Evolutionary conservation across 2,797 vertebrate genomes (phyloP).

Genomic region (Siniperca obscura): DNA sequence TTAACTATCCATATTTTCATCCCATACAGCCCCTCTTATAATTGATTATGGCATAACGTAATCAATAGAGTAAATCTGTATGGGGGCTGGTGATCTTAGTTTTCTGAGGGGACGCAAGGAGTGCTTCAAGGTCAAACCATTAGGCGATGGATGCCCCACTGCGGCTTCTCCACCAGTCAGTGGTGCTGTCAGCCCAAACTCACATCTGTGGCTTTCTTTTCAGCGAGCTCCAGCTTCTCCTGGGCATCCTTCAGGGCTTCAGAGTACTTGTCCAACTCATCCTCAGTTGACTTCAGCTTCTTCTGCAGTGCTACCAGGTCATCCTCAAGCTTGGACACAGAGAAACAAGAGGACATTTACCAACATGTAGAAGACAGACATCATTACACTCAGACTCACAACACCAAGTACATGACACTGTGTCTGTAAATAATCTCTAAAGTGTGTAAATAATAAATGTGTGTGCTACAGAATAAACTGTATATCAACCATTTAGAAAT

Average conservation of each 20-base stretch:
- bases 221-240: constrained; percentile 98
- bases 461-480: neutral
- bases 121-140: constrained; percentile 45
- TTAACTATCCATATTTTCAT: constrained; percentile 79
- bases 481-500: neutral
- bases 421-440: neutral
- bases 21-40: constrained; percentile 2
- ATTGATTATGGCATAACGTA: constrained; percentile 19
- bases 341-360: constrained; percentile 40
- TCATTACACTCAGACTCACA: neutral
- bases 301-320: constrained; percentile 97
- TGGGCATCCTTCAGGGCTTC: constrained; percentile 99
- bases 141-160: neutral
- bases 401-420: neutral
- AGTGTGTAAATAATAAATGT: neutral
- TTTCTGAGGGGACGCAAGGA: neutral
- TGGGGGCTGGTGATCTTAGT: constrained; percentile 5
- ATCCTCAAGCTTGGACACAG: constrained; percentile 91
- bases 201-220: constrained; percentile 98
- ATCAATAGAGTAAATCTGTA: constrained; percentile 12
- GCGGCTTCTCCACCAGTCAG: constrained; percentile 9
- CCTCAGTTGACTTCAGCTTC: constrained; percentile 97
- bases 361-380: constrained; percentile 67
- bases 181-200: constrained; percentile 77
- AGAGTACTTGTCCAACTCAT: constrained; percentile 99